Evolutionary conservation across 1,140 invertebrate species (phyloP), one percentile per base, ranked within the genome.

Genomic region (Neodiprion virginianus): DNA sequence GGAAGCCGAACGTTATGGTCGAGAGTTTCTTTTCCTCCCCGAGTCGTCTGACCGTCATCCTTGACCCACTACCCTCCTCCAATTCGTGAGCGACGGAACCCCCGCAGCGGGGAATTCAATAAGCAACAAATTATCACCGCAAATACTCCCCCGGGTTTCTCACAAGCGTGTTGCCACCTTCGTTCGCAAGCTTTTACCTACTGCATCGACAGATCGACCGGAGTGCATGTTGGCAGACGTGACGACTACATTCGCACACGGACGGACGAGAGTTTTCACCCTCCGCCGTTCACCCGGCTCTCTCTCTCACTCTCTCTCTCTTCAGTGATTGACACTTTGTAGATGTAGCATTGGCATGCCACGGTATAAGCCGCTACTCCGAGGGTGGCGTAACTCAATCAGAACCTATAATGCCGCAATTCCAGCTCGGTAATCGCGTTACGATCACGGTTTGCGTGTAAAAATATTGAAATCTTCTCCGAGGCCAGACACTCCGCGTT

Each of bases 371-470:
- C 78, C 79, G 66, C 73, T 77, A 78, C 81, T 81, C 81, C 67
- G 67, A 69, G 67, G 67, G 21, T 47, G 40, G 75, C 79, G 81
- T 86, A 88, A 88, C 85, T 85, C 85, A 87, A 88, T 88, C 85
- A 87, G 80, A 76, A 79, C 80, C 86, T 83, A 87, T 88, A 88
- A 88, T 87, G 85, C 86, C 81, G 86, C 86, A 87, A 88, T 88
- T 88, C 87, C 86, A 87, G 81, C 77, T 84, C 81, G 81, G 82
- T 88, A 88, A 87, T 88, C 85, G 75, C 76, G 83, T 88, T 88
- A 86, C 84, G 79, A 72, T 81, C 80, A 75, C 75, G 53, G 53
- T 17, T 61, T 61, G 53, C 53, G 53, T 76, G 68, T 75, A 75
- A 76, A 81, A 82, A 78, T 83, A 80, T 82, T 72, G 75, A 78